Conservation (phyloP, 2,113 vertebrate genomes). For the Chaetodon trifascialis region DNA sequence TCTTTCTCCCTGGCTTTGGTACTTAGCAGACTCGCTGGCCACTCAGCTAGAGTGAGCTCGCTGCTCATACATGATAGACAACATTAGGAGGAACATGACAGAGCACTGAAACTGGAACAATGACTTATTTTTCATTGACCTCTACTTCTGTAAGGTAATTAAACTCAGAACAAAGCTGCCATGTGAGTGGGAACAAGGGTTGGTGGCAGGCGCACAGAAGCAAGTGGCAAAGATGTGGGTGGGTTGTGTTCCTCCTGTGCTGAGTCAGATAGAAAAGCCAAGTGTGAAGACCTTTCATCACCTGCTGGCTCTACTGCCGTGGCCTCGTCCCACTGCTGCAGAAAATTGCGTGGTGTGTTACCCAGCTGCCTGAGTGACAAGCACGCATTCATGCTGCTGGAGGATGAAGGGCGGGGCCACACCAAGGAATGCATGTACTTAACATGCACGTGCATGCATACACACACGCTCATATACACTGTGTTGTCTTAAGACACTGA, state of each 20-base stretch:
- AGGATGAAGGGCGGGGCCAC: neutral
- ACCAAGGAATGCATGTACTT: neutral
- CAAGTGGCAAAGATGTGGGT: slow-evolving; percentile 19
- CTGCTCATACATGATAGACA: slow-evolving; percentile 2
- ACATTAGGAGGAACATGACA: slow-evolving; percentile 13
- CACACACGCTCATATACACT: neutral
- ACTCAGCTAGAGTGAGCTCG: neutral
- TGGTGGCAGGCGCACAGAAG: neutral
- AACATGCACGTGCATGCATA: slow-evolving; percentile 21
- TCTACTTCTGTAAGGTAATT: slow-evolving; percentile 15
- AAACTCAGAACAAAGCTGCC: slow-evolving; percentile 40
- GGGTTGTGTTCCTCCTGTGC: slow-evolving; percentile 33
- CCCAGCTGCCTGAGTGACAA: slow-evolving; percentile 40
- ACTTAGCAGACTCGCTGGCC: neutral
- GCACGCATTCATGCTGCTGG: slow-evolving; percentile 12
- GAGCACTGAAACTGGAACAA: slow-evolving; percentile 41
- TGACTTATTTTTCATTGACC: slow-evolving; percentile 49
- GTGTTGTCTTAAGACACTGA: slow-evolving; percentile 5
- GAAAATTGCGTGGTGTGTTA: slow-evolving; percentile 23
- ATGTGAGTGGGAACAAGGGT: slow-evolving; percentile 6
- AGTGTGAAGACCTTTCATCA: slow-evolving; percentile 54
- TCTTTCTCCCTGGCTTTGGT: neutral
- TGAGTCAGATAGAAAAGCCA: slow-evolving; percentile 58
- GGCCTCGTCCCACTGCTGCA: slow-evolving; percentile 14
- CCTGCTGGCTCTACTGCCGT: slow-evolving; percentile 30